phyloP scores from a whole-genome alignment of 1,140 invertebrate species.

The Oryctes rhinoceros region DNA sequence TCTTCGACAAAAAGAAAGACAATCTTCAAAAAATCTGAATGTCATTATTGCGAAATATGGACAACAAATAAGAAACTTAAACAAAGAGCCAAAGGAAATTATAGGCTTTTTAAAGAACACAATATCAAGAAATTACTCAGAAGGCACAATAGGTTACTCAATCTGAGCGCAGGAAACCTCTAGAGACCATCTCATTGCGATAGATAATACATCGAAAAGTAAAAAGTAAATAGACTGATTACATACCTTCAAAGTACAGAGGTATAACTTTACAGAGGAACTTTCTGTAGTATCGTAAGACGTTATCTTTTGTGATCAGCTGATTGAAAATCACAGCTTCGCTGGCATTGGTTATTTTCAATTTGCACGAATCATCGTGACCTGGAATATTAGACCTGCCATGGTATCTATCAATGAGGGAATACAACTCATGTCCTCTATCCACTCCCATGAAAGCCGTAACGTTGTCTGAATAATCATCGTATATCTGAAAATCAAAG shows the following conservation, averaged over 20 bases:
- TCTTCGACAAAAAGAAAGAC: too few relatives aligned
- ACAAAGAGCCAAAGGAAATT: too few relatives aligned
- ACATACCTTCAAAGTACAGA: background rate
- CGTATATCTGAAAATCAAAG: background rate
- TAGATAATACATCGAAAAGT: too few relatives aligned
- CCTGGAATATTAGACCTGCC: background rate
- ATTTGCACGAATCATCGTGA: background rate
- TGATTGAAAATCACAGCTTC: slow-evolving; percentile 14
- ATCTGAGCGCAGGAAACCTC: too few relatives aligned
- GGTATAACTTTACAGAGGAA: background rate
- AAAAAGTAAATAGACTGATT: background rate
- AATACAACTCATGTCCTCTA: background rate
- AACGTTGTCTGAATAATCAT: background rate
- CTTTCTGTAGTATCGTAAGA: background rate
- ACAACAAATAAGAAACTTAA: too few relatives aligned
- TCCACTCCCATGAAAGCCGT: background rate
- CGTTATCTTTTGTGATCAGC: background rate
- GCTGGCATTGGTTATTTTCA: slow-evolving; percentile 6
- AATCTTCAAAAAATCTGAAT: too few relatives aligned
- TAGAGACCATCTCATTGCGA: too few relatives aligned
- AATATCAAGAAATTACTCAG: too few relatives aligned
- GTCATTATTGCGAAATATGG: too few relatives aligned
- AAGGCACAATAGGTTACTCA: too few relatives aligned
- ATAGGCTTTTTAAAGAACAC: too few relatives aligned
- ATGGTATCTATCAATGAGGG: background rate